Evolutionary conservation across 2,888 invertebrate species (phyloP), one percentile per base, ranked within the genome.

Genomic region (Drosophila prostipennis): DNA sequence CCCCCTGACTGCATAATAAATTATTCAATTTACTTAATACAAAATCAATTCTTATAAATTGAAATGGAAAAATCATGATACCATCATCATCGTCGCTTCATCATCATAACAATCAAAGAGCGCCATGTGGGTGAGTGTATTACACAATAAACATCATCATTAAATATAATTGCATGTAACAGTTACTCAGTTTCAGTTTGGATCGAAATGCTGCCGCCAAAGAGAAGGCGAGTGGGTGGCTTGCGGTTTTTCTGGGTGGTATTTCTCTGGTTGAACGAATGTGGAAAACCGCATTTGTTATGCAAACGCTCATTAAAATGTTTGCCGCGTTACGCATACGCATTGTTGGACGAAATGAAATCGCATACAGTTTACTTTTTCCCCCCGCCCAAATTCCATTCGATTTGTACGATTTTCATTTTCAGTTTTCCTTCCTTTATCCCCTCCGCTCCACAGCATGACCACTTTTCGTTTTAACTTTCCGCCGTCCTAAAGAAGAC

Each of bases 131-230:
- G 40, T 51, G 48, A 72, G 78, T 82, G 69, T 63, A 72, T 82
- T 78, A 80, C 72, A 72, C 71, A 82, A 82, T 81, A 86, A 82
- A 86, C 81, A 82, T 82, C 81, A 80, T 82, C 81, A 83, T 82
- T 82, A 82, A 85, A 82, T 86, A 85, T 82, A 82, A 82, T 85
- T 82, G 81, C 80, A 78, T 82, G 86, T 80, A 77, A 86, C 81
- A 80, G 76, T 80, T 72, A 80, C 76, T 74, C 77, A 77, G 76
- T 72, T 80, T 73, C 70, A 86, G 57, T 77, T 77, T 59, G 55
- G 19, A 53, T 58, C 70, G 49, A 61, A 59, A 49, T 34, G 42
- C 40, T 10, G 39, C 39, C 32, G 40, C 11, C n/a, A 7, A 42
- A 19, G 19, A 6, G 42, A 29, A 4, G 19, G 19, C 8, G 13